Base-by-base conservation (phyloP, 1,140 invertebrate genomes). In the Drosophila virilis region DNA sequence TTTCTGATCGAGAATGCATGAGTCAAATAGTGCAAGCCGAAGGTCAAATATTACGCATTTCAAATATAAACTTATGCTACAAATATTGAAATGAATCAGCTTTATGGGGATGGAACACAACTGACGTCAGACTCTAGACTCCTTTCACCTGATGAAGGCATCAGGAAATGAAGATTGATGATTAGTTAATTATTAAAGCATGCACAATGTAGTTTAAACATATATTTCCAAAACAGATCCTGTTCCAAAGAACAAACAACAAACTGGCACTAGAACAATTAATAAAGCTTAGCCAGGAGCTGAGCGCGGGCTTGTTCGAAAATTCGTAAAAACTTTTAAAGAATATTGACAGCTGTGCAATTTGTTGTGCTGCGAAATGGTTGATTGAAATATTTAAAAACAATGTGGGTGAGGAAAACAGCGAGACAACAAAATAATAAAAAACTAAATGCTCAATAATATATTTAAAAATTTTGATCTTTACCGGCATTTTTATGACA, bases 231-330 rank as follows among this genome's bases (percentile, higher is more conserved):
- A 15, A 35, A 43, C 40, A 61, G 42, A 78, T 75, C 76, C 76
- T 75, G 67, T 78, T 75, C 40, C 5, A 17, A 61, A 57, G 33
- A 35, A 62, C 67, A 13, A 68, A 33, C 40, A 22, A 62, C 60
- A 37, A 48, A 13, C 33, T 45, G 52, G 62, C 42, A 60, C 61
- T 54, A 64, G n/a, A 55, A 54, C 54, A 66, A 78, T 75, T 75
- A 75, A 78, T 78, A 78, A 78, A 58, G 67, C 76, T 78, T 72
- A 75, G 61, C 17, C 51, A 64, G 70, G 40, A 73, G 64, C 13
- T 35, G 17, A 12, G 35, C 17, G 54, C 10, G 58, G 35, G 51
- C 38, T 68, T 28, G 13, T 54, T 28, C 22, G 33, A 62, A 55
- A 59, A 38, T 55, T 38, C 10, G 6, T 12, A 62, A 35, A 70